Evolutionary conservation across 2,797 vertebrate genomes (phyloP).

Genomic region (Scolopax rusticola): DNA sequence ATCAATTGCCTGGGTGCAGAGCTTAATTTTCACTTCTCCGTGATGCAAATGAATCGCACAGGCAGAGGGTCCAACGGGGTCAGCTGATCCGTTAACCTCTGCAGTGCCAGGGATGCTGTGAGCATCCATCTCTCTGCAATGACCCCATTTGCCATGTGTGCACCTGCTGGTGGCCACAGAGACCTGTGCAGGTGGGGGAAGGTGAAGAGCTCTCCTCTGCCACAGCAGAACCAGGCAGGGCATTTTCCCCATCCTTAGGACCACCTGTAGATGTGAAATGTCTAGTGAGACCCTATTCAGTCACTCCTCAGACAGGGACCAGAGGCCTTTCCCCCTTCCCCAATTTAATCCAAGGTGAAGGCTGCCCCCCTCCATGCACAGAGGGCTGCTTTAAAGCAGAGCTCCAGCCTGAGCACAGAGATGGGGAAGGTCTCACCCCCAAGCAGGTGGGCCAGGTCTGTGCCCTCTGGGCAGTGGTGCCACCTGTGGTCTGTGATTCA

Average conservation of each 20-base stretch:
- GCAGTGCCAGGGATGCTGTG: neutral
- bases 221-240: neutral
- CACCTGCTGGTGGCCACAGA: neutral
- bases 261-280: neutral
- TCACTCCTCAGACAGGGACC: neutral
- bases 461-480: neutral
- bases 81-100: neutral
- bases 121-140: fast-evolving
- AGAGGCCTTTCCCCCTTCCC: neutral
- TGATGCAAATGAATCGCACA: neutral
- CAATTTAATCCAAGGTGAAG: neutral
- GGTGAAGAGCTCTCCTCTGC: neutral
- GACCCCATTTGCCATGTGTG: fast-evolving
- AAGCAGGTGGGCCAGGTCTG: neutral
- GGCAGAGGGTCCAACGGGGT: neutral
- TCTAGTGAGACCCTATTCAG: neutral
- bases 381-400: neutral
- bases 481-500: neutral
- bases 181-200: too few relatives aligned
- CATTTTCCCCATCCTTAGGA: neutral
- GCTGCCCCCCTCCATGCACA: fast-evolving
- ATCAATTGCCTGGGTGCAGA: neutral
- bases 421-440: neutral
- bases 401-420: neutral
- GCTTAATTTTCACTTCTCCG: neutral